Evolutionary conservation across 2,888 invertebrate species (phyloP).

Genomic region (Epinotia ramella): DNA sequence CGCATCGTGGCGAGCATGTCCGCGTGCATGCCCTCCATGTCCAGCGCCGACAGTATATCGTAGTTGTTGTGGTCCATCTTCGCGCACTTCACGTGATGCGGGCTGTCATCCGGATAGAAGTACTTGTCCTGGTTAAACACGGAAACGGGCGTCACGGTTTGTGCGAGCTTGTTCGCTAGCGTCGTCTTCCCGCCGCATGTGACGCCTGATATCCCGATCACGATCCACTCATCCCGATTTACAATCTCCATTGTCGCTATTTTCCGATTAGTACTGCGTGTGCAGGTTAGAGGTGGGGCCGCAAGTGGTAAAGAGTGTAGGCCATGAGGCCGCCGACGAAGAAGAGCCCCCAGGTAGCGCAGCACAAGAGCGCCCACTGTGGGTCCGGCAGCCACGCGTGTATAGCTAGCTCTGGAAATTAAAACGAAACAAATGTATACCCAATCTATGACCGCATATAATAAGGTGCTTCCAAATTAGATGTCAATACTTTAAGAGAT

Average conservation of each 20-base stretch:
- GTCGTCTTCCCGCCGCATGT: constrained; percentile 95
- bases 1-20: constrained; percentile 82
- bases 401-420: constrained; percentile 79
- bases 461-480: no score
- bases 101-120: constrained; percentile 88
- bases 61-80: constrained; percentile 91
- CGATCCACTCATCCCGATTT: constrained; percentile 62
- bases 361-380: constrained; percentile 85
- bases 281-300: constrained; percentile 49
- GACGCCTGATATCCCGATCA: constrained; percentile 90
- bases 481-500: no score
- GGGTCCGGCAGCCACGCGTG: constrained; percentile 83
- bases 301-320: constrained; percentile 85
- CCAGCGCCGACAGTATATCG: constrained; percentile 89
- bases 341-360: constrained; percentile 86
- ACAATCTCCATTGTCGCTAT: constrained; percentile 18
- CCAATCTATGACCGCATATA: background rate
- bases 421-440: background rate
- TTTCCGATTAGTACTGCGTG: background rate
- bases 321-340: constrained; percentile 88
- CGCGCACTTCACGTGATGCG: constrained; percentile 86
- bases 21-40: constrained; percentile 89
- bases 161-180: constrained; percentile 84
- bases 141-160: constrained; percentile 74
- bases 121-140: constrained; percentile 91